Percentiles rank a stretch among this genome's conserved stretches.
phyloP scores from a whole-genome alignment of 2,113 vertebrate genomes.

The Rhinolophus sinicus region DNA sequence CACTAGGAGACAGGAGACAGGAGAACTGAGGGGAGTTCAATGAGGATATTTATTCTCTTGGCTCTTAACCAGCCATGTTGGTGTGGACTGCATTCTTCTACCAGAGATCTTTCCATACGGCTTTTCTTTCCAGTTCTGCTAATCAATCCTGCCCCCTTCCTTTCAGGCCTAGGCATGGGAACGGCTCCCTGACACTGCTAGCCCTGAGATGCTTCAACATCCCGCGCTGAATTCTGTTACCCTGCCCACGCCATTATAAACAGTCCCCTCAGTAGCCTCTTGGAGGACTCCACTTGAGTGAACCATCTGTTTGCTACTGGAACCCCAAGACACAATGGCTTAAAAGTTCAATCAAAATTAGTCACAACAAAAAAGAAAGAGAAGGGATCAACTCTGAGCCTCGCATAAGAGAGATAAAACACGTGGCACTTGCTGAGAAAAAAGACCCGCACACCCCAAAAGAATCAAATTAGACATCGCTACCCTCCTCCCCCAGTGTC shows the following conservation, averaged over 20 bases:
- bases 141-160: not conserved
- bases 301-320: not conserved
- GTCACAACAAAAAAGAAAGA: not conserved
- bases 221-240: not conserved
- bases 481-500: not conserved
- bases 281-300: not conserved
- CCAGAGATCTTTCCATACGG: not conserved
- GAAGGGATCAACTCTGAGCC: not conserved
- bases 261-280: not conserved
- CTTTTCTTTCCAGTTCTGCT: not conserved
- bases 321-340: not conserved
- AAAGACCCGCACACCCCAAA: not conserved
- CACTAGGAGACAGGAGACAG: not conserved
- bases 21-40: not conserved
- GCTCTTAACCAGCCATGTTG: not conserved
- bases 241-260: not conserved
- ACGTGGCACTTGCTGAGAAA: not conserved
- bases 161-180: not conserved
- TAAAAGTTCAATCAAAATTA: slow-evolving; percentile 23
- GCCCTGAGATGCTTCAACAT: not conserved
- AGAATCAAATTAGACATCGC: not conserved
- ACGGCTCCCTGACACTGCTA: not conserved
- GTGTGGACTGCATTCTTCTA: not conserved
- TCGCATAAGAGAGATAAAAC: not conserved
- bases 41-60: not conserved